Base-by-base conservation (phyloP, 1,140 invertebrate genomes). In the Brachionus sp. region DNA sequence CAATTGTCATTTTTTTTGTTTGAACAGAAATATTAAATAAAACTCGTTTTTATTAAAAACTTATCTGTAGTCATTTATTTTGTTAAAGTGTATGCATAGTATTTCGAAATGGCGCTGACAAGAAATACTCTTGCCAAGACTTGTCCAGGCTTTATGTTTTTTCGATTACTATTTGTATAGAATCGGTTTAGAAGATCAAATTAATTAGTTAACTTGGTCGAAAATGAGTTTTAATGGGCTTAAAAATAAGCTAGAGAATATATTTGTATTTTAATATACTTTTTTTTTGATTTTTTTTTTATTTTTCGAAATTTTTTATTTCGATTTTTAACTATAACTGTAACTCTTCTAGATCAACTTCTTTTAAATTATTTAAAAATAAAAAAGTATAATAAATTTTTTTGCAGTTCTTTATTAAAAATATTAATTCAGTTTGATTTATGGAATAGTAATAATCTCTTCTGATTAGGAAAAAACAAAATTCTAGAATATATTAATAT, bases 21-120 rank as follows among this genome's bases (percentile, higher is more conserved):
- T 70, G 35, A 70, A 70, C 66, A 70, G 66, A 70, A 70, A 70
- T 70, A 70, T 37, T 37, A 70, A 70, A 70, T 70, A 70, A 70
- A 70, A 70, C 29, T 70, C 66, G 66, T 70, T 70, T 70, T 70
- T 57, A 57, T 70, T 70, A 70, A 70, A 70, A 70, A 12, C 35
- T 39, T 19, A 70, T 66, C 25, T 33, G 64, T 66, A 66, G 29
- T 66, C 33, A 33, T 37, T 33, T 33, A 10, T 57, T 57, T 57
- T 13, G n/a, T 33, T 66, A 7, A 66, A 66, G 50, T 57, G 50
- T 57, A 9, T 19, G 50, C 50, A 19, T 19, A 57, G n/a, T 19
- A 57, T 19, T 19, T 9, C 9, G n/a, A 57, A 19, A 57, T 19
- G 50, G 19, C 19, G 16, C 19, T 57, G 50, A 5, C 50, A 57